These are phyloP conservation scores for Cyrtorhinus lividipennis DNA, from an alignment of 1,140 invertebrate genomes.

Conservation along the genomic window DNA sequence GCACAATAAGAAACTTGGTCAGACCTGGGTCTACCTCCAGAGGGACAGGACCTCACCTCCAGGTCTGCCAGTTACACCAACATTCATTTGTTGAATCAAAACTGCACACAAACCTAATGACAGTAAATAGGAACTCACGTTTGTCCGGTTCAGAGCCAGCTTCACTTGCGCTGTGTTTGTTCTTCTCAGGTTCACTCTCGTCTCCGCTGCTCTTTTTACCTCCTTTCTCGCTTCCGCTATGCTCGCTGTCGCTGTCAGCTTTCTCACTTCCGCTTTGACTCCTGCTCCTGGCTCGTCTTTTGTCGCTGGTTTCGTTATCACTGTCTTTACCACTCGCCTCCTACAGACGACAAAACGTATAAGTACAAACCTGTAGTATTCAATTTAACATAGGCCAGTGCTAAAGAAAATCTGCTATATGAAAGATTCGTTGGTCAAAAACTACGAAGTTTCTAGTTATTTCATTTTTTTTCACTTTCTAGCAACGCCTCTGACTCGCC, in stretches of 20 bases:
- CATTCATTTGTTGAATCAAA: no score
- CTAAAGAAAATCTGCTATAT: no score
- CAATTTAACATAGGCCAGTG: no score
- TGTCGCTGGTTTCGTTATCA: slow-evolving; percentile 6
- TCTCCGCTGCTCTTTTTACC: not conserved
- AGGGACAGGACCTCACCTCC: not conserved
- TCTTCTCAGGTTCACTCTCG: not conserved
- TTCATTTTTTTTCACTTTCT: no score
- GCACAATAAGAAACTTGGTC: not conserved
- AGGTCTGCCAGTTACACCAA: not conserved
- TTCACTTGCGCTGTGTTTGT: not conserved
- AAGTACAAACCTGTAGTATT: no score
- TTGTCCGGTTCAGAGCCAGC: not conserved
- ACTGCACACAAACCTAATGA: no score
- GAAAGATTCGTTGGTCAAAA: no score
- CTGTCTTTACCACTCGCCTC: slow-evolving; percentile 2
- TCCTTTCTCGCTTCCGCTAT: not conserved
- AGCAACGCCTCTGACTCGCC: not conserved
- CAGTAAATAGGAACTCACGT: not conserved
- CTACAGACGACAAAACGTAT: no score
- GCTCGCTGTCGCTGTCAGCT: not conserved
- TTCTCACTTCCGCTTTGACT: not conserved
- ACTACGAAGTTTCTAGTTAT: no score
- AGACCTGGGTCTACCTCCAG: not conserved
- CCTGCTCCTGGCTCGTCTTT: not conserved